phyloP scores from a whole-genome alignment of 2,888 invertebrate species.

The Branchellion lobata region DNA sequence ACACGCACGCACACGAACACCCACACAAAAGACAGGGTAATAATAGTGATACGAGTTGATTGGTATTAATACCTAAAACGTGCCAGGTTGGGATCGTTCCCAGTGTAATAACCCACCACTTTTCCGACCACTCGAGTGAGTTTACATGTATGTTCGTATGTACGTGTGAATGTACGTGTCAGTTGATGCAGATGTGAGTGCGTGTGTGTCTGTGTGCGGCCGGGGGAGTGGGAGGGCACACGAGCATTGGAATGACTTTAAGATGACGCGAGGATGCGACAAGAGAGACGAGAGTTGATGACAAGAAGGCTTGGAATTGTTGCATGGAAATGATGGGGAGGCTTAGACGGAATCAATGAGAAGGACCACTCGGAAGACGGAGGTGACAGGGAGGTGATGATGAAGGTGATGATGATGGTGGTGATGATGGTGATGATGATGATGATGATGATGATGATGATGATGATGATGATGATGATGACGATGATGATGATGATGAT shows the following conservation, averaged over 20 bases:
- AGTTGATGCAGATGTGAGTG: neutral
- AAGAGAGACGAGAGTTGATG: no score
- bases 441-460: conserved; percentile 28
- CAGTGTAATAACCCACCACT: neutral
- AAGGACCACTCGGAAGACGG: no score
- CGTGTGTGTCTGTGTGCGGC: no score
- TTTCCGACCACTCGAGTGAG: no score
- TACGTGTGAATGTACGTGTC: neutral
- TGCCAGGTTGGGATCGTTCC: neutral
- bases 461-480: conserved; percentile 39
- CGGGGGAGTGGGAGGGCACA: no score
- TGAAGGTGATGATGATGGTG: neutral
- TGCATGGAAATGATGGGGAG: no score
- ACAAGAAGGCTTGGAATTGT: no score
- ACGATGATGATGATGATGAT: conserved; percentile 26
- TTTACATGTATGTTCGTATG: neutral
- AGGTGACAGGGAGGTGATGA: no score
- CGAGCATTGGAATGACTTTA: no score
- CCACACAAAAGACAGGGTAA: neutral
- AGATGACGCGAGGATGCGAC: no score
- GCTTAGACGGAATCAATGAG: no score
- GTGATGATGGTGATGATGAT: conserved; percentile 15
- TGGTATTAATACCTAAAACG: conserved; percentile 12
- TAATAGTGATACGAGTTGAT: neutral
- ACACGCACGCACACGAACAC: neutral